phyloP scores from a whole-genome alignment of 2,888 invertebrate genomes.

The Calliphora vomitoria region DNA sequence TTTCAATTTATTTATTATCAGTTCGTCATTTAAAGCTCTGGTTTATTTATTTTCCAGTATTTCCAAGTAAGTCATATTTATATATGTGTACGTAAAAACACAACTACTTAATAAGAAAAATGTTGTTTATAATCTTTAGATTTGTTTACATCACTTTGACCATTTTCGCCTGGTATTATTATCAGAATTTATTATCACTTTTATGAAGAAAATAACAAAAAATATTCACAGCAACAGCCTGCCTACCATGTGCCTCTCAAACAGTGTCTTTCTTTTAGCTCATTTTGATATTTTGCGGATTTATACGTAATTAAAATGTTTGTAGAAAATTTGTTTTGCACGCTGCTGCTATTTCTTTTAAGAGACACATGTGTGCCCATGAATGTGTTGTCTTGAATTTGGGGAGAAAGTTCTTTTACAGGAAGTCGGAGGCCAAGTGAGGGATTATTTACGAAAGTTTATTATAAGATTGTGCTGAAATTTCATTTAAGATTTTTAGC shows the following conservation, averaged over 20 bases:
- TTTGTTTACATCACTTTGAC: slow-evolving; percentile 45
- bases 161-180: slow-evolving; percentile 27
- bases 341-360: neutral
- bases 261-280: neutral
- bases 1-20: slow-evolving; percentile 10
- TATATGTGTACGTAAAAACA: neutral
- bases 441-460: neutral
- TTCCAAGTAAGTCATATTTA: slow-evolving; percentile 11
- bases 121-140: slow-evolving; percentile 31
- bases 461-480: neutral
- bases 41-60: neutral
- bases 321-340: slow-evolving; percentile 12
- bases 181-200: slow-evolving; percentile 58
- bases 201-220: neutral
- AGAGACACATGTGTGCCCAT: neutral
- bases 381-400: neutral
- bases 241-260: too few species aligned
- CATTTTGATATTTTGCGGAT: neutral
- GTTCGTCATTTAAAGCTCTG: slow-evolving; percentile 3
- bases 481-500: slow-evolving; percentile 22
- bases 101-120: slow-evolving; percentile 20
- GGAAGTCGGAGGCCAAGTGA: neutral
- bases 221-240: neutral
- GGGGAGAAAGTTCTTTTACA: neutral
- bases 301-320: slow-evolving; percentile 36